These are phyloP conservation scores for Drosophila tanythrix DNA, from an alignment of 2,888 invertebrate species.

Conservation along the genomic window DNA sequence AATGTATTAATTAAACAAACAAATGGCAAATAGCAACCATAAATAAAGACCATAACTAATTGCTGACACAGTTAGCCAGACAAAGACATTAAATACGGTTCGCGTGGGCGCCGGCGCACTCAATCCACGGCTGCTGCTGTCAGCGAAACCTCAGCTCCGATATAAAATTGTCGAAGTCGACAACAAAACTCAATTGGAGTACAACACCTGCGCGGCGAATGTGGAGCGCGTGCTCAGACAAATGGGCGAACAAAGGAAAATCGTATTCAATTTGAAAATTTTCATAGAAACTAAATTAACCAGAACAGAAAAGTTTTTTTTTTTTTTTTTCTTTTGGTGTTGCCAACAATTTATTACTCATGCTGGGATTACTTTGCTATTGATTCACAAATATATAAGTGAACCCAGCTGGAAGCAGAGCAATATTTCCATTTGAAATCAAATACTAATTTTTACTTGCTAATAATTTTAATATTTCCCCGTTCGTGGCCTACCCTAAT, in stretches of 20 bases:
- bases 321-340: background rate
- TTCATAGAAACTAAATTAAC: constrained; percentile 37
- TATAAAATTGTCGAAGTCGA: constrained; percentile 6
- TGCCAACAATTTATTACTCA: background rate
- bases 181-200: constrained; percentile 25
- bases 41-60: constrained; percentile 75
- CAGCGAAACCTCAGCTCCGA: constrained; percentile 60
- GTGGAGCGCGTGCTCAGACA: constrained; percentile 61
- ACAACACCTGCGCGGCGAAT: constrained; percentile 64
- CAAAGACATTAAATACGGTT: constrained; percentile 63
- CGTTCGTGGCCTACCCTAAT: background rate
- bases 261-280: constrained; percentile 11
- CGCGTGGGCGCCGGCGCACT: constrained; percentile 66
- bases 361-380: background rate
- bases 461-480: background rate
- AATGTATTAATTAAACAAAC: constrained; percentile 69
- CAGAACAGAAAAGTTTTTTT: background rate
- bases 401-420: background rate
- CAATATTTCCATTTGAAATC: background rate
- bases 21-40: constrained; percentile 64
- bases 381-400: too few relatives aligned
- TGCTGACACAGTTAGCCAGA: constrained; percentile 77
- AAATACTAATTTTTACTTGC: background rate
- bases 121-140: constrained; percentile 34
- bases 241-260: constrained; percentile 29